Percentiles rank a stretch among this genome's conserved stretches.
Conservation (phyloP, 2,797 vertebrate species). For the Stomatorhinus walkeri region DNA sequence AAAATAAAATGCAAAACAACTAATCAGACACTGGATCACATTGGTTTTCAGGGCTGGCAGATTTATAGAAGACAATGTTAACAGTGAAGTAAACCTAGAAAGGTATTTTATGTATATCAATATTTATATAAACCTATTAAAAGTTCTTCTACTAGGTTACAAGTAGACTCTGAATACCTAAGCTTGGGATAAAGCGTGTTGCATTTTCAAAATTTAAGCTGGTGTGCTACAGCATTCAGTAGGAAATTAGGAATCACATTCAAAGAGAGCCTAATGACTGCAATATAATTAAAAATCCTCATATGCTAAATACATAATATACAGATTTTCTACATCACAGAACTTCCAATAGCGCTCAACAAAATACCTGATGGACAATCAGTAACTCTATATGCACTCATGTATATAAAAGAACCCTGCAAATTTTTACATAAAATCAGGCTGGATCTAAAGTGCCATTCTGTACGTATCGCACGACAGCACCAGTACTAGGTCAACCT, state of each 20-base stretch:
- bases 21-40: background rate
- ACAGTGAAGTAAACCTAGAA: background rate
- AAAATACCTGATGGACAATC: background rate
- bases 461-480: background rate
- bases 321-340: background rate
- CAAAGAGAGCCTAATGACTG: background rate
- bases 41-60: background rate
- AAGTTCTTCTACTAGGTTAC: background rate
- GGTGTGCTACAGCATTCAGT: background rate
- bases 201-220: background rate
- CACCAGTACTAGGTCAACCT: background rate
- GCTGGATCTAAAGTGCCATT: background rate
- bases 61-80: background rate
- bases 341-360: background rate
- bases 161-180: background rate
- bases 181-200: background rate
- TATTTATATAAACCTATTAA: background rate
- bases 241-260: background rate
- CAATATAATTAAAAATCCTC: background rate
- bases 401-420: background rate
- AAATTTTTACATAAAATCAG: background rate
- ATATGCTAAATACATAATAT: background rate
- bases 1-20: background rate
- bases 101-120: background rate
- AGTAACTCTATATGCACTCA: background rate